Base-by-base conservation (phyloP, 2,888 invertebrate species). In the Leucophora obtusa region DNA sequence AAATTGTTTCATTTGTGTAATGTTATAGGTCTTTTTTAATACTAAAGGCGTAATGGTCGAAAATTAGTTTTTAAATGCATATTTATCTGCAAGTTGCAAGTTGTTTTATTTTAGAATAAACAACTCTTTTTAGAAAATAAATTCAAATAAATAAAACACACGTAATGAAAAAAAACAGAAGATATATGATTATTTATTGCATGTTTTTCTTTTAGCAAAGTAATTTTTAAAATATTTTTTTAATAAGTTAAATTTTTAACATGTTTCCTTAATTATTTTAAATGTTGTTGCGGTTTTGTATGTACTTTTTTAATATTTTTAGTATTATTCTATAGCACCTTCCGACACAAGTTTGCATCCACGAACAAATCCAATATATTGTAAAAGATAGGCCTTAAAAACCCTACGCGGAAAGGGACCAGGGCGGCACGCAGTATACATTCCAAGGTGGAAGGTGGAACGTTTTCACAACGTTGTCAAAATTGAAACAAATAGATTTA, bases 101-200 rank as follows among this genome's bases (percentile, higher is more conserved):
- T 28, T n/a, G 38, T 2, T 56, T 28, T 17, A 10, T 10, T 33
- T 47, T 9, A 58, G n/a, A 54, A 56, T 28, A 68, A 47, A 56
- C 28, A 56, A 68, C 56, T 58, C 53, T 18, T 18, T 63, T 47
- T 51, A 11, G 7, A 33, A 18, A 17, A 28, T 7, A 28, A 28
- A 28, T 28, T 28, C 24, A 24, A 62, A 62, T 9, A 62, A 15
- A 47, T 15, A 63, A 15, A 51, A n/a, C 11, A 28, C 28, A 28
- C 28, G 10, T 14, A 38, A 53, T 38, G 4, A 7, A 18, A 66
- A 63, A 63, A 51, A 50, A 62, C 24, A 18, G 33, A 65, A 24
- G 51, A 65, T 18, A 51, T 15, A n/a, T 51, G 51, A 53, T 28
- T 28, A 28, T 68, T 58, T 56, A 58, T 68, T 7, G 28, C 14